These are phyloP conservation scores for Lasioglossum malachurum DNA, from an alignment of 2,888 invertebrate species.

Conservation along the genomic window DNA sequence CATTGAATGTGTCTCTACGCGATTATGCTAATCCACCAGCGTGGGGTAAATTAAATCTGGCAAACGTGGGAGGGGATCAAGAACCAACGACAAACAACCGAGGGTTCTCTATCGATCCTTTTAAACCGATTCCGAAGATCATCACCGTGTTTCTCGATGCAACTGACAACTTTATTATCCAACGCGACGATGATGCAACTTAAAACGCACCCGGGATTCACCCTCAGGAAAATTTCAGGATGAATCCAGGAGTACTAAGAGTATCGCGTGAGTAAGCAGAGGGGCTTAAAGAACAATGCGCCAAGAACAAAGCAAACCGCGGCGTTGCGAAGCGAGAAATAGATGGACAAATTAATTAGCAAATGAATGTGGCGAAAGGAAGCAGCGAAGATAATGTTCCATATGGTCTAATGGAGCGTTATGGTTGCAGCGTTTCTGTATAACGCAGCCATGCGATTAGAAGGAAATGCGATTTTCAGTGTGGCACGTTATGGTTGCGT, in stretches of 20 bases:
- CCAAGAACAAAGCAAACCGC: conserved; percentile 2
- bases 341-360: conserved; percentile 1
- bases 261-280: not conserved
- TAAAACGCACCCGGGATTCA: not conserved
- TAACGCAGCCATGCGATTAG: not conserved
- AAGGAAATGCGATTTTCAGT: not conserved
- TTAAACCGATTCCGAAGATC: not conserved
- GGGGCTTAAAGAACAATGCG: not conserved
- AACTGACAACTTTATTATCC: not conserved
- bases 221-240: not conserved
- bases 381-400: not conserved
- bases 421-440: not conserved
- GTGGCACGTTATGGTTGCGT: no score
- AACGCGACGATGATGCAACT: not conserved
- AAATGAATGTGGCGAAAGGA: not conserved
- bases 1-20: not conserved
- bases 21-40: not conserved
- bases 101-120: not conserved
- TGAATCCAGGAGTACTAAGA: not conserved
- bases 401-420: not conserved
- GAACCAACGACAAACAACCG: not conserved
- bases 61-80: not conserved
- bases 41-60: not conserved
- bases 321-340: not conserved
- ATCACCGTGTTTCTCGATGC: not conserved